These are phyloP conservation scores for Onthophagus taurus DNA, from an alignment of 1,140 invertebrate species.

Conservation along the genomic window DNA sequence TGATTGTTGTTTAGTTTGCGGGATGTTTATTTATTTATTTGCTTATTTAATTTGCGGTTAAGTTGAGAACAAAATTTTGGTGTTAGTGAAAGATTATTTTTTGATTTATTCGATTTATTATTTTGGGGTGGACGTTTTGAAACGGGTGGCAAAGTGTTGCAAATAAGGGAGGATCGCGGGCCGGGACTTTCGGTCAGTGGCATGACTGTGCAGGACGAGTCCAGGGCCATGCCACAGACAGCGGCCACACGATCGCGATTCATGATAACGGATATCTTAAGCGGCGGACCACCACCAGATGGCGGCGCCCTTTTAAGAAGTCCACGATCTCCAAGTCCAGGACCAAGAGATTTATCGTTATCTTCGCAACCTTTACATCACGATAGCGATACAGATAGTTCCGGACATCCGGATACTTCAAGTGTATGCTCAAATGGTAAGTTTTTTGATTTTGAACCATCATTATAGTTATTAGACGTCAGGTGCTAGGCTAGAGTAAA, in stretches of 20 bases:
- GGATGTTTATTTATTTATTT: no score
- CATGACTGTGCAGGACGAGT: slow-evolving; percentile 39
- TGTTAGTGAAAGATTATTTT: no score
- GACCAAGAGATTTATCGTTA: slow-evolving; percentile 35
- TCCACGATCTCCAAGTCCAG: slow-evolving; percentile 36
- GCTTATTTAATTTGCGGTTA: no score
- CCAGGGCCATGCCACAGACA: slow-evolving; percentile 37
- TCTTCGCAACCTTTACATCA: slow-evolving; percentile 31
- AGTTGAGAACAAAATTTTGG: no score
- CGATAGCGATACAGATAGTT: slow-evolving; percentile 37
- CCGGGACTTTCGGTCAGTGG: slow-evolving; percentile 27
- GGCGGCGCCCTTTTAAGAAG: slow-evolving; percentile 25
- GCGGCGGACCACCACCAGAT: slow-evolving; percentile 37
- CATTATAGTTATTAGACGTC: no score
- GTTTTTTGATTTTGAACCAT: no score
- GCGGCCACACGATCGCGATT: slow-evolving; percentile 54
- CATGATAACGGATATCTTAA: slow-evolving; percentile 71
- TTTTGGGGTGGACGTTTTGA: no score
- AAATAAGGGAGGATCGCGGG: background rate
- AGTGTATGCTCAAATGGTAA: slow-evolving; percentile 38
- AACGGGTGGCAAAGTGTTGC: slow-evolving; percentile 4
- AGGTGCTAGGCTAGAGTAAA: no score
- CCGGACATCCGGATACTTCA: slow-evolving; percentile 36
- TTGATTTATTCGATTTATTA: no score
- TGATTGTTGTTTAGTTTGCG: no score